Base-by-base conservation (phyloP, 2,888 invertebrate genomes). In the Drosophila austrosaltans region DNA sequence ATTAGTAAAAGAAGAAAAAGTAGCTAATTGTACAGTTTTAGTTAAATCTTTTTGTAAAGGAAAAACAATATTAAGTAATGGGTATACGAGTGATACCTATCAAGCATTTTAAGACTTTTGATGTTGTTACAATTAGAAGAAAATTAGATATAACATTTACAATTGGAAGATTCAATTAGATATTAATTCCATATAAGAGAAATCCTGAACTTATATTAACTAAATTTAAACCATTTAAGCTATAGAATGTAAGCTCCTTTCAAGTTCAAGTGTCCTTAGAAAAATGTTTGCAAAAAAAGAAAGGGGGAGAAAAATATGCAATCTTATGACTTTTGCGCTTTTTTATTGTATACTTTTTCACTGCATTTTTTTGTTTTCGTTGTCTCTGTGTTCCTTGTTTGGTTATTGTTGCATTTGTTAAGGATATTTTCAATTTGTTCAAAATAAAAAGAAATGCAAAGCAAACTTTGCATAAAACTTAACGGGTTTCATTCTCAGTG, bases 371-470 rank as follows among this genome's bases (percentile, higher is more conserved):
- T 16, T 42, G 5, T 10, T 16, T 6, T 54, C 8, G 8, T n/a
- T 54, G 6, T 36, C 36, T 36, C 54, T 28, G 30, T n/a, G 16
- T 30, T 54, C 16, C 30, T 62, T 75, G 5, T 6, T 66, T 66
- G 58, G 22, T 48, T 48, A 68, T 69, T 61, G 71, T 76, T n/a
- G 32, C 40, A 40, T 32, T 25, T 60, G 48, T 25, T 25, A 60
- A 8, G 44, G 44, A 48, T 42, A 66, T 69, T 69, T 67, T 65
- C 69, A 69, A 69, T 69, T 69, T 69, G 69, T 65, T 57, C 48
- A 48, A 48, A 44, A 44, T 6, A 61, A 44, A 53, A 40, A 56
- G 44, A 39, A 53, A 53, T 6, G 20, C 54, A 54, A 42, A 32
- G 40, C 22, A 39, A 63, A 63, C 63, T 28, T 44, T 48, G 48